A percentile compares a stretch with the other conserved stretches of the same genome.
Evolutionary conservation across 2,888 invertebrate genomes (phyloP).

Genomic region (Dermolepida albohirtum): DNA sequence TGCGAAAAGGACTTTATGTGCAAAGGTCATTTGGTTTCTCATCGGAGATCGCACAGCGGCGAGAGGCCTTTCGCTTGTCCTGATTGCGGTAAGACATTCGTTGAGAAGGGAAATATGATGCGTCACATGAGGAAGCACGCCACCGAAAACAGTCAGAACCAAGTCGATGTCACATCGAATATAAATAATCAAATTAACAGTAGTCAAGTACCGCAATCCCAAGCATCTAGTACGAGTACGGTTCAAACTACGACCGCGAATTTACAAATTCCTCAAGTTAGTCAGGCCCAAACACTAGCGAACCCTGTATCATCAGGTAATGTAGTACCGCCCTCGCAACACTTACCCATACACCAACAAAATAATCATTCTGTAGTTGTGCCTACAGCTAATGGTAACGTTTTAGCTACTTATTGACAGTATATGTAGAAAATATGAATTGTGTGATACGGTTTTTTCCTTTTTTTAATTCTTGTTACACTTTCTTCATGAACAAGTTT

Average conservation of each 20-base stretch:
- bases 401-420: slow-evolving; percentile 66
- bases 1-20: slow-evolving; percentile 90
- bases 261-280: slow-evolving; percentile 61
- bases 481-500: slow-evolving; percentile 13
- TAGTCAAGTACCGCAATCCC: slow-evolving; percentile 41
- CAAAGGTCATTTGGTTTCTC: slow-evolving; percentile 87
- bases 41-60: slow-evolving; percentile 82
- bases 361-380: slow-evolving; percentile 69
- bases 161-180: slow-evolving; percentile 23
- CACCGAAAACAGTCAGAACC: slow-evolving; percentile 63
- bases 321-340: slow-evolving; percentile 55
- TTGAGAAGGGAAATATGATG: slow-evolving; percentile 83
- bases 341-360: slow-evolving; percentile 59
- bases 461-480: slow-evolving; percentile 24
- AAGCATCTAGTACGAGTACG: slow-evolving; percentile 46
- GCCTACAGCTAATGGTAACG: slow-evolving; percentile 68
- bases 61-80: slow-evolving; percentile 74
- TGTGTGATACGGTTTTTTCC: slow-evolving; percentile 35
- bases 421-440: slow-evolving; percentile 39
- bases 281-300: slow-evolving; percentile 57
- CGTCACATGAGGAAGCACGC: slow-evolving; percentile 80
- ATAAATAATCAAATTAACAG: slow-evolving; percentile 27
- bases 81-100: slow-evolving; percentile 82
- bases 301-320: slow-evolving; percentile 56
- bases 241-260: slow-evolving; percentile 52